These are phyloP conservation scores for Hyphantria cunea DNA, from an alignment of 1,140 invertebrate species.

Conservation along the genomic window DNA sequence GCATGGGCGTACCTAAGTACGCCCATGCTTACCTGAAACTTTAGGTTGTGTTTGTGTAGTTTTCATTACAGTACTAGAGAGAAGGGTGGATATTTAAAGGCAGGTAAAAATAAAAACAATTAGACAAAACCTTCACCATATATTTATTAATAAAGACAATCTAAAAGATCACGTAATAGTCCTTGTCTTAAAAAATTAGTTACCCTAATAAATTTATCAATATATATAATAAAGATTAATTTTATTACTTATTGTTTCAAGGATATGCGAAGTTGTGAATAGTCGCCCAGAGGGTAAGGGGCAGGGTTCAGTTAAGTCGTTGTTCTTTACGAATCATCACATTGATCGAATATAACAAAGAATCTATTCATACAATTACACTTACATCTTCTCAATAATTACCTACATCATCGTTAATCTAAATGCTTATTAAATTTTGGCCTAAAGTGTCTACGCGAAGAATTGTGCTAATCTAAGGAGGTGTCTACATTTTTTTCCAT, in stretches of 20 bases:
- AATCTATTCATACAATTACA: conserved; percentile 66
- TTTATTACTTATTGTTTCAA: conserved; percentile 81
- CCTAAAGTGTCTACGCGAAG: conserved; percentile 79
- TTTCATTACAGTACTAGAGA: neutral
- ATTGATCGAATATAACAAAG: conserved; percentile 75
- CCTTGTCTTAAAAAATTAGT: conserved; percentile 81
- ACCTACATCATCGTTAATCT: conserved; percentile 70
- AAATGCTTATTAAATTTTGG: conserved; percentile 71
- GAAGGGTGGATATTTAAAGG: neutral
- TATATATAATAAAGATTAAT: conserved; percentile 78
- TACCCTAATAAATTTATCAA: conserved; percentile 81
- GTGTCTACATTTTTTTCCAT: conserved; percentile 74
- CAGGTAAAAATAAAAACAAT: conserved; percentile 65
- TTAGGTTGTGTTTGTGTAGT: neutral
- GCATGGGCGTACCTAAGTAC: too few relatives aligned
- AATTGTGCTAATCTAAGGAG: conserved; percentile 80
- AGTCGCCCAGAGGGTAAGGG: conserved; percentile 59
- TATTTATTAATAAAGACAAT: conserved; percentile 82
- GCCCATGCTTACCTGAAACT: neutral
- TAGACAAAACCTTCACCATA: conserved; percentile 81
- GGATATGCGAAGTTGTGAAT: conserved; percentile 79
- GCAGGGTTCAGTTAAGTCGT: conserved; percentile 69
- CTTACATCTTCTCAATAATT: conserved; percentile 64
- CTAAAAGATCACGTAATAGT: conserved; percentile 81
- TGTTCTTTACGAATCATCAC: conserved; percentile 75